These are phyloP conservation scores for Drosophila setosimentum DNA, from an alignment of 2,888 invertebrate species.

Conservation along the genomic window DNA sequence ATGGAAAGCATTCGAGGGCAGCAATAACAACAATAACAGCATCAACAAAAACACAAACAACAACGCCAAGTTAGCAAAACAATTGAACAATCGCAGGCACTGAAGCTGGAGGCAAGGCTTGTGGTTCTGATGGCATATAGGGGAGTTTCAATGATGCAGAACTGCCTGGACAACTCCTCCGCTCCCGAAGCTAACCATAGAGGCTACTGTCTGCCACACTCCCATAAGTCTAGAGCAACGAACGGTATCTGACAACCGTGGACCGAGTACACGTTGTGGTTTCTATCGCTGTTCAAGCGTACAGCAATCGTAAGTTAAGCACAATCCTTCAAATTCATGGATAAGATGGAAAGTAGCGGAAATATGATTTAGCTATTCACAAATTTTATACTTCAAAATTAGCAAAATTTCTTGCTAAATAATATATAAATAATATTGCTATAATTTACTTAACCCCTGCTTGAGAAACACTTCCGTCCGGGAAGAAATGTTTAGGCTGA, in stretches of 20 bases:
- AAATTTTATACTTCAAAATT: background rate
- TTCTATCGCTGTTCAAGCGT: constrained; percentile 20
- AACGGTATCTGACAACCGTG: constrained; percentile 24
- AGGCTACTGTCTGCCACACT: background rate
- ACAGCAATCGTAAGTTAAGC: constrained; percentile 43
- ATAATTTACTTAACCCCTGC: background rate
- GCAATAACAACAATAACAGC: constrained; percentile 53
- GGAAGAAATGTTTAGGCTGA: background rate
- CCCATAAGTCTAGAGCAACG: constrained; percentile 9
- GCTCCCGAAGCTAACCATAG: constrained; percentile 14
- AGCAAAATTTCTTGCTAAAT: background rate
- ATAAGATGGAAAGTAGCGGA: background rate
- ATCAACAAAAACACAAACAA: constrained; percentile 63
- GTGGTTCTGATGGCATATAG: constrained; percentile 34
- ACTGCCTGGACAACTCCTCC: constrained; percentile 26
- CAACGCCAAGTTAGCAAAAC: constrained; percentile 75
- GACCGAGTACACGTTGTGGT: constrained; percentile 48
- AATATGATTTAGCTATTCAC: background rate
- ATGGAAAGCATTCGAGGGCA: constrained; percentile 74
- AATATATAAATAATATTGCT: background rate
- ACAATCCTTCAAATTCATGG: constrained; percentile 32
- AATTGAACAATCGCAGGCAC: constrained; percentile 75
- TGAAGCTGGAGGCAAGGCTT: constrained; percentile 55
- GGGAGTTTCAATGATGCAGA: constrained; percentile 17
- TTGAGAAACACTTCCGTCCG: background rate